A percentile compares a stretch with the other conserved stretches of the same genome.
These are phyloP conservation scores for Dynastes tityus DNA, from an alignment of 2,888 invertebrate species.

Conservation along the genomic window DNA sequence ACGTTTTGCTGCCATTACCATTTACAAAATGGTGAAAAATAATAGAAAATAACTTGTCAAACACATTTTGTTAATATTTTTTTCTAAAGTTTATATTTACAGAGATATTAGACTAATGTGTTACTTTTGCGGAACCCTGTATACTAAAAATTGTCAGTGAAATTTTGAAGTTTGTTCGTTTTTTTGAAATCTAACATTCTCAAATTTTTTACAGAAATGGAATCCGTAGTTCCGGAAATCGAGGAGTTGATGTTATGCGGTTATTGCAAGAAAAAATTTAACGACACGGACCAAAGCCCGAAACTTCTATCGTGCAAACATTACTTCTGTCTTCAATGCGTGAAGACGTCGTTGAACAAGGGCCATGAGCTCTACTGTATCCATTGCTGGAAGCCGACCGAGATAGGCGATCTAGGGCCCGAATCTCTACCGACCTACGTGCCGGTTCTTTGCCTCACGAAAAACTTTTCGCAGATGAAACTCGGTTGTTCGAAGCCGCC, in stretches of 20 bases:
- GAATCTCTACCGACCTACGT: constrained; percentile 80
- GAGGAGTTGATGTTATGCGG: constrained; percentile 84
- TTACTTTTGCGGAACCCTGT: too few relatives aligned
- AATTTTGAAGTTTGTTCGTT: neutral
- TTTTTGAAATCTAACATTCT: neutral
- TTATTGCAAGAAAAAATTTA: constrained; percentile 83
- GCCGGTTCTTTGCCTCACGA: constrained; percentile 79
- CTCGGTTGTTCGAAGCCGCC: constrained; percentile 69
- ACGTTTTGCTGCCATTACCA: too few relatives aligned
- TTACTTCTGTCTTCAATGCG: constrained; percentile 84
- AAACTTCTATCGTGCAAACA: constrained; percentile 84
- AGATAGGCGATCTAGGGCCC: constrained; percentile 78
- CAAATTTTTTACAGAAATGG: constrained; percentile 71
- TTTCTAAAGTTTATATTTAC: too few relatives aligned
- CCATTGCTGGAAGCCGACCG: constrained; percentile 84
- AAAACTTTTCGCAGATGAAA: constrained; percentile 76
- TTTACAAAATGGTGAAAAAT: too few relatives aligned
- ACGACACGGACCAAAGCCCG: constrained; percentile 81
- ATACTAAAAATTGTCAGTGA: too few relatives aligned
- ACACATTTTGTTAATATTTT: too few relatives aligned
- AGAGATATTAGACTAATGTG: too few relatives aligned
- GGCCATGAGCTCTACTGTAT: constrained; percentile 81
- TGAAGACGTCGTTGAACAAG: constrained; percentile 79
- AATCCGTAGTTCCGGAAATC: constrained; percentile 78
- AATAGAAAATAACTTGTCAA: too few relatives aligned